Evolutionary conservation across 2,797 vertebrate genomes (phyloP).

Genomic region (Lepilemur ruficaudatus): DNA sequence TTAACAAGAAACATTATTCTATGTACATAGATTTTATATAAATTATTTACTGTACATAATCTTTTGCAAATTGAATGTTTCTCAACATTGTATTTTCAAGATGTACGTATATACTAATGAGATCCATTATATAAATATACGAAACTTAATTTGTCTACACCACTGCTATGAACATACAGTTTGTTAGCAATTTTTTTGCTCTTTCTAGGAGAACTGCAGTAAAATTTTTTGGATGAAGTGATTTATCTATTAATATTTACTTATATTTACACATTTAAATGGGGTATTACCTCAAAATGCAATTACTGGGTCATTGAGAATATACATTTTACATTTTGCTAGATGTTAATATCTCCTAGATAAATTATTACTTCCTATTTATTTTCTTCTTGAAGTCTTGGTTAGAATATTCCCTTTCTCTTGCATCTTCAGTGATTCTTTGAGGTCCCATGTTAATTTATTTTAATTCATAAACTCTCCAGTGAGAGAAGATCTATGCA

Average conservation of each 20-base stretch:
- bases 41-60: neutral
- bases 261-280: conserved; percentile 4
- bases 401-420: neutral
- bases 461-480: conserved; percentile 43
- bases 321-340: neutral
- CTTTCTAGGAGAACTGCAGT: neutral
- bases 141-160: neutral
- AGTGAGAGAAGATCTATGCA: neutral
- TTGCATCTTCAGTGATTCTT: neutral
- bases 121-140: neutral
- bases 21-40: conserved; percentile 18
- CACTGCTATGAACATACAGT: neutral
- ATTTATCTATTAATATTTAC: neutral
- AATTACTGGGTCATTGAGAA: neutral
- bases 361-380: neutral
- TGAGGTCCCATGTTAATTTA: neutral
- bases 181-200: neutral
- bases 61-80: conserved; percentile 18
- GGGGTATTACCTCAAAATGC: neutral
- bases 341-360: neutral
- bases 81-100: neutral
- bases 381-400: conserved; percentile 22
- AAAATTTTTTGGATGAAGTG: neutral
- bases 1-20: conserved; percentile 13
- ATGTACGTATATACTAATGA: neutral